These are phyloP conservation scores for Agelaius tricolor DNA, from an alignment of 2,113 vertebrate species.

Conservation along the genomic window DNA sequence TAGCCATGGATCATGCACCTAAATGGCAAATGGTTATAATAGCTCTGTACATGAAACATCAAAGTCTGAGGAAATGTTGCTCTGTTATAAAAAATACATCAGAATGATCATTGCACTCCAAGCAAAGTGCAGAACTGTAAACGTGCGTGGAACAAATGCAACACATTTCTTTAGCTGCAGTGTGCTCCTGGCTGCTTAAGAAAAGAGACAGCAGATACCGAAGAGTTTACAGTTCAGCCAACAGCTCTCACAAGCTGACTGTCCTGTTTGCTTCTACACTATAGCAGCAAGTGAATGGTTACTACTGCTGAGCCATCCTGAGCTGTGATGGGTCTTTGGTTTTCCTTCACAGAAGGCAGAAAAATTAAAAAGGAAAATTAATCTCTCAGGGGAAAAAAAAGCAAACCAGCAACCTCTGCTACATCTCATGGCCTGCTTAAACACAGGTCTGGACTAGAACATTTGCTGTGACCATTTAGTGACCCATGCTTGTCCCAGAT, in stretches of 20 bases:
- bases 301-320: neutral
- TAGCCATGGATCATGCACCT: slow-evolving; percentile 78
- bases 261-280: neutral
- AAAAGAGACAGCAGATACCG: neutral
- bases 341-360: neutral
- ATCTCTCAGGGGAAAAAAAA: neutral
- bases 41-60: slow-evolving; percentile 78
- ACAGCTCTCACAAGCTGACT: neutral
- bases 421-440: neutral
- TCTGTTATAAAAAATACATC: slow-evolving; percentile 73
- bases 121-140: neutral
- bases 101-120: slow-evolving; percentile 38
- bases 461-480: neutral
- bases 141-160: slow-evolving; percentile 45
- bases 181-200: neutral
- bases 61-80: slow-evolving; percentile 68
- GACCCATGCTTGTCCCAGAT: neutral
- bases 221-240: neutral
- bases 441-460: neutral
- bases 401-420: neutral
- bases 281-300: neutral
- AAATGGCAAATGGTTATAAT: slow-evolving; percentile 77
- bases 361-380: neutral
- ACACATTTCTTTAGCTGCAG: neutral
- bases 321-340: neutral